Percentiles rank a stretch among this genome's conserved stretches.
Evolutionary conservation across 2,797 vertebrate genomes (phyloP).

Genomic region (Iguana delicatissima): DNA sequence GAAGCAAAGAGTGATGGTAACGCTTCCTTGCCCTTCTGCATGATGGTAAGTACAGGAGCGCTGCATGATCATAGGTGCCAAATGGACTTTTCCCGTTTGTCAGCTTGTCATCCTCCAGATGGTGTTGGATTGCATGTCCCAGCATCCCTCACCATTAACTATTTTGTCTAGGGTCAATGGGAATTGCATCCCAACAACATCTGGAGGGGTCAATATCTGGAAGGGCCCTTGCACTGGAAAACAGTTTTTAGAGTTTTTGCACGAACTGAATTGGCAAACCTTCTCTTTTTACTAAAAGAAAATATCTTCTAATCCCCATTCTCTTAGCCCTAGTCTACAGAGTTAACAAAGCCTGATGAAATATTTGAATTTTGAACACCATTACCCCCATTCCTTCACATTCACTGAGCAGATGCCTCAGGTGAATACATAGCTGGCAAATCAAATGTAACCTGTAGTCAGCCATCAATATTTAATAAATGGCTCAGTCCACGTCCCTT

Average conservation of each 20-base stretch:
- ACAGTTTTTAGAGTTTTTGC: neutral
- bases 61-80: too few relatives aligned
- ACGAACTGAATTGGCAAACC: neutral
- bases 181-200: neutral
- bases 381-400: constrained; percentile 19
- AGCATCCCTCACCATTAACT: neutral
- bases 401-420: constrained; percentile 48
- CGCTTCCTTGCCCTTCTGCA: too few relatives aligned
- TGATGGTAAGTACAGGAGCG: too few relatives aligned
- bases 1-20: too few relatives aligned
- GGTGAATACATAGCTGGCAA: constrained; percentile 34
- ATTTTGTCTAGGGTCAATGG: neutral
- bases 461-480: constrained; percentile 36
- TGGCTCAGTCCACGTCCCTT: neutral
- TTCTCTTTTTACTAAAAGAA: neutral
- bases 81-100: neutral
- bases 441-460: constrained; percentile 24
- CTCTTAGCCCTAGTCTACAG: constrained; percentile 17
- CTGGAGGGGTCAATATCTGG: too few relatives aligned
- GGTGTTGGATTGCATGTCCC: neutral
- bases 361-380: constrained; percentile 46
- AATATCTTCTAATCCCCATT: constrained; percentile 29
- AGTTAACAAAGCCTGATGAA: constrained; percentile 34
- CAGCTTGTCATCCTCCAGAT: neutral
- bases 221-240: neutral